phyloP scores from a whole-genome alignment of 1,140 invertebrate species.

The Cardiocondyla obscurior region DNA sequence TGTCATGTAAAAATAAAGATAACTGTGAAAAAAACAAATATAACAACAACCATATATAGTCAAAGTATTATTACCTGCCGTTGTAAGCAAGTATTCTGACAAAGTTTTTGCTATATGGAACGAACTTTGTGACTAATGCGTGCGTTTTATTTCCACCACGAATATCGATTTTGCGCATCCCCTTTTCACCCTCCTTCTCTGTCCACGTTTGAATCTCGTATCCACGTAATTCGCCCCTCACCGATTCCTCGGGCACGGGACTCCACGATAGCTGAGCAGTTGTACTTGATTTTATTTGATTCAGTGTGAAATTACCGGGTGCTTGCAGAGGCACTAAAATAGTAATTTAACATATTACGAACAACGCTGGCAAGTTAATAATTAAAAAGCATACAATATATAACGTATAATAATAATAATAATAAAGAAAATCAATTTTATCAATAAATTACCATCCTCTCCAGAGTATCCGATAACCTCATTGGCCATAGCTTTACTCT shows the following conservation, averaged over 20 bases:
- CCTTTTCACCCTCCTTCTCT: conserved; percentile 90
- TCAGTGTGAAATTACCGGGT: conserved; percentile 93
- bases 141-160: conserved; percentile 88
- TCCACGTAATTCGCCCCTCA: conserved; percentile 96
- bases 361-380: background rate
- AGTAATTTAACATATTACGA: conserved; percentile 28
- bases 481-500: conserved; percentile 91
- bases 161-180: conserved; percentile 91
- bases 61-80: conserved; percentile 84
- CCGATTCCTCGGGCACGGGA: conserved; percentile 89
- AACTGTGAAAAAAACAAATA: background rate
- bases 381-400: no score
- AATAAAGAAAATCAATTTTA: background rate
- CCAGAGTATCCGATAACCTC: conserved; percentile 97
- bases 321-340: conserved; percentile 90
- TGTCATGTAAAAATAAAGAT: background rate
- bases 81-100: conserved; percentile 96
- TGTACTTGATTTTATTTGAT: conserved; percentile 89
- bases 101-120: conserved; percentile 95
- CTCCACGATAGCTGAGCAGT: conserved; percentile 93
- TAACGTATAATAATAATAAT: background rate
- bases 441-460: conserved; percentile 89
- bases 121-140: conserved; percentile 92
- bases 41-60: background rate
- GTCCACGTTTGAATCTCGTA: conserved; percentile 98